Percentiles rank a stretch among this genome's conserved stretches.
These are phyloP conservation scores for Tautogolabrus adspersus DNA, from an alignment of 2,113 vertebrate genomes.

Conservation along the genomic window DNA sequence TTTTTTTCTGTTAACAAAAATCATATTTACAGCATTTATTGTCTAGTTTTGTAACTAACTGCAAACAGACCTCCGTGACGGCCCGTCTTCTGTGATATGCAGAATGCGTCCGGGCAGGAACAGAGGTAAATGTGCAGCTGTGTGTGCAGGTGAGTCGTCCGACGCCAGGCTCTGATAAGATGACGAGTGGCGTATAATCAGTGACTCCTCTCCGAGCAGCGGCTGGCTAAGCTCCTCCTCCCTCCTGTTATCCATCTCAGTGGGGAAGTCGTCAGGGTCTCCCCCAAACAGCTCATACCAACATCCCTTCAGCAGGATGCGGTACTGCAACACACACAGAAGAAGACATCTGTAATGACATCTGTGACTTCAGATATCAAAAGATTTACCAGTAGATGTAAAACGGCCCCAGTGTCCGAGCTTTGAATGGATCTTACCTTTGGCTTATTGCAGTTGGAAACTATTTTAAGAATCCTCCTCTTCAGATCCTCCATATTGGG, in stretches of 20 bases:
- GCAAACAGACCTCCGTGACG: conserved; percentile 84
- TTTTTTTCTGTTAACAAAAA: background rate
- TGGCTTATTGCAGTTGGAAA: conserved; percentile 93
- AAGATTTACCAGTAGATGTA: background rate
- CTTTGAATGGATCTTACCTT: conserved; percentile 84
- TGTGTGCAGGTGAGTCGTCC: conserved; percentile 83
- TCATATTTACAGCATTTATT: too few relatives aligned
- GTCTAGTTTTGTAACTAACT: background rate
- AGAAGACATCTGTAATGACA: background rate
- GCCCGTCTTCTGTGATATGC: conserved; percentile 89
- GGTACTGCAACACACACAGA: conserved; percentile 85
- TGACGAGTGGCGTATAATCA: conserved; percentile 86
- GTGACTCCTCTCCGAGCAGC: conserved; percentile 91
- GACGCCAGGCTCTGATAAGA: conserved; percentile 88
- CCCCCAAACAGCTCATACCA: conserved; percentile 96
- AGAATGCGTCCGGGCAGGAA: conserved; percentile 93
- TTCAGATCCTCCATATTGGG: conserved; percentile 96
- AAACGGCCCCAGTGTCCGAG: too few relatives aligned
- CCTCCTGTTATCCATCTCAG: conserved; percentile 88
- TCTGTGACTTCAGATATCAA: background rate
- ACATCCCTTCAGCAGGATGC: conserved; percentile 92
- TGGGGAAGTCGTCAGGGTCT: conserved; percentile 87
- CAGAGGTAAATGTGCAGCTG: conserved; percentile 85
- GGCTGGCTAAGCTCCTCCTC: conserved; percentile 87
- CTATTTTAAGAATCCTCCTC: conserved; percentile 90